Conservation (phyloP, 2,888 invertebrate species). For the Idaea straminata region DNA sequence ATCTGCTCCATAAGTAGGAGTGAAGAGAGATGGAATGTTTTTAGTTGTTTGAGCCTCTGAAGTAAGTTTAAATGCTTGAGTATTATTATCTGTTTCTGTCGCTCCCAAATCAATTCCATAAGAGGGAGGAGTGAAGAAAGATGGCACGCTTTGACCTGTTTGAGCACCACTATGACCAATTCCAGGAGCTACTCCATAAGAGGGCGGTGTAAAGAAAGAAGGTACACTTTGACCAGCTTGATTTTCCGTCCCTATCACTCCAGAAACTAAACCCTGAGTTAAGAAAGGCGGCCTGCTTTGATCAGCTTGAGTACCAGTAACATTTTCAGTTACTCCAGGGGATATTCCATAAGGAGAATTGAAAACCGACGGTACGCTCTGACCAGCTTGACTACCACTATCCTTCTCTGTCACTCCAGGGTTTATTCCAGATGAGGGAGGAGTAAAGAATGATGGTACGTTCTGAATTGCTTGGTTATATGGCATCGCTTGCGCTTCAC, state of each 20-base stretch:
- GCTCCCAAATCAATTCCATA: neutral
- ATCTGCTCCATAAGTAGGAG: neutral
- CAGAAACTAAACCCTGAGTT: too few species aligned
- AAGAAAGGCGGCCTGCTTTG: too few species aligned
- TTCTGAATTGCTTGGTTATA: conserved; percentile 26
- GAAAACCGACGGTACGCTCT: too few species aligned
- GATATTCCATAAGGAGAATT: neutral
- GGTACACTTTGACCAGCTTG: conserved; percentile 14
- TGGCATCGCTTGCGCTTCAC: conserved; percentile 38
- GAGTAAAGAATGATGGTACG: conserved; percentile 32
- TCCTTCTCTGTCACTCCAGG: neutral
- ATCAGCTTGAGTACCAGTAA: neutral
- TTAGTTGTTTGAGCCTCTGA: conserved; percentile 6
- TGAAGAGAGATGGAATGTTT: conserved; percentile 6
- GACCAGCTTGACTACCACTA: neutral
- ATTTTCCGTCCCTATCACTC: neutral
- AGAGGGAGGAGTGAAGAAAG: neutral
- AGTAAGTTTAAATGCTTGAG: conserved; percentile 6
- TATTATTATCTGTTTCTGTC: neutral
- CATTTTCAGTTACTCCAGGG: neutral
- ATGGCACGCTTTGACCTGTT: conserved; percentile 14
- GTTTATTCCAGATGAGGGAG: conserved; percentile 9
- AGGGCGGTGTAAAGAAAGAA: neutral
- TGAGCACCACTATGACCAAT: neutral
- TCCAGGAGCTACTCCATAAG: neutral